These are phyloP conservation scores for Gastrophysa polygoni DNA, from an alignment of 2,888 invertebrate species.

Conservation along the genomic window DNA sequence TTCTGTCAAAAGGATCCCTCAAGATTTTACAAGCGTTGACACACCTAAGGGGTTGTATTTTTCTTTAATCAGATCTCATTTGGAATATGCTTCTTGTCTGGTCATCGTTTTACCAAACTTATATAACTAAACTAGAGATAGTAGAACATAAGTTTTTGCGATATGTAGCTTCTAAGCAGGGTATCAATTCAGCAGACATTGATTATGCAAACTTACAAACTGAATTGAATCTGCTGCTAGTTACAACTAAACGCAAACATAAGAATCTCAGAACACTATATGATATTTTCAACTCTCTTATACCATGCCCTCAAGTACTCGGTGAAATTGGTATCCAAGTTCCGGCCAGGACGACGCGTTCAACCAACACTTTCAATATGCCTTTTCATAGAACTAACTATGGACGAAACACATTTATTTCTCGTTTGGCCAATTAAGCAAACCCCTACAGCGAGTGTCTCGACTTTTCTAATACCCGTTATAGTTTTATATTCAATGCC, in stretches of 20 bases:
- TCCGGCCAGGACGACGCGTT: not conserved
- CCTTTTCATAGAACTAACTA: no score
- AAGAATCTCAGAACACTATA: no score
- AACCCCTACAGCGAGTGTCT: not conserved
- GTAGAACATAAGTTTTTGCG: not conserved
- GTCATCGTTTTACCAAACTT: not conserved
- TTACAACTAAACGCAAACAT: not conserved
- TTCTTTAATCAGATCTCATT: no score
- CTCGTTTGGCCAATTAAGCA: not conserved
- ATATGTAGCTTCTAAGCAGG: no score
- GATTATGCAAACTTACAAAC: not conserved
- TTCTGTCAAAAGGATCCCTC: not conserved
- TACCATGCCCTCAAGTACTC: no score
- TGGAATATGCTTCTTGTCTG: not conserved
- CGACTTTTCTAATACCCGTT: not conserved
- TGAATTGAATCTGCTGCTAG: not conserved
- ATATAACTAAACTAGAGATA: not conserved
- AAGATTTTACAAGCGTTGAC: not conserved
- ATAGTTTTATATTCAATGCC: not conserved
- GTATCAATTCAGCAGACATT: no score
- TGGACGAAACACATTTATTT: no score
- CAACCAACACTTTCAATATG: no score
- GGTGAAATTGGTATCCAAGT: no score
- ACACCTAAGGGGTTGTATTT: not conserved
- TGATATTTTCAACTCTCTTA: no score